Evolutionary conservation across 2,113 vertebrate species (phyloP).

Genomic region (Scytalopus superciliaris): DNA sequence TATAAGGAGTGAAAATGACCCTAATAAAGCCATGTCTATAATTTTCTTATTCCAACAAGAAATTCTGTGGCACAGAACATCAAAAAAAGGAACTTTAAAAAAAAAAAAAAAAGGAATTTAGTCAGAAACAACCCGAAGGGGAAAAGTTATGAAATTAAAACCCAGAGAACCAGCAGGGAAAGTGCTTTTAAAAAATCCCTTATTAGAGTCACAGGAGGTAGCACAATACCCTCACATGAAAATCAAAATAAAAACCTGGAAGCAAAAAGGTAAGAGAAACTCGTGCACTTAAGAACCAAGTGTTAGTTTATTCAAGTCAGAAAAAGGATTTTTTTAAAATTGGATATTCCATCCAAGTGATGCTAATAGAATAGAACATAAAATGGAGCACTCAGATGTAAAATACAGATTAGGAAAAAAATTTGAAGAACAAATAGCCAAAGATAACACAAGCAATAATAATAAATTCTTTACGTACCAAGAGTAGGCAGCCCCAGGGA

Average conservation of each 20-base stretch:
- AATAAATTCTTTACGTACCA: slow-evolving; percentile 53
- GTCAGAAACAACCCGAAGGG: slow-evolving; percentile 18
- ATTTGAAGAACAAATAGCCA: slow-evolving; percentile 46
- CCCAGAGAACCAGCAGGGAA: slow-evolving; percentile 48
- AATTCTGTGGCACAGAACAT: background rate
- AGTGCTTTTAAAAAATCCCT: slow-evolving; percentile 9
- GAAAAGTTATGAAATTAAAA: slow-evolving; percentile 58
- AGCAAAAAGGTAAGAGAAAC: slow-evolving; percentile 45
- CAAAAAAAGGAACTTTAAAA: background rate
- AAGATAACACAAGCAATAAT: slow-evolving; percentile 60
- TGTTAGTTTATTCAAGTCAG: slow-evolving; percentile 33
- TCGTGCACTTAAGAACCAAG: background rate
- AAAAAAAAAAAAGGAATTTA: background rate
- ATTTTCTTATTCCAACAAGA: background rate
- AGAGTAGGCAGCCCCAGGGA: slow-evolving; percentile 32
- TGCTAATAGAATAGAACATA: slow-evolving; percentile 52
- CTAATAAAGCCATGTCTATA: background rate
- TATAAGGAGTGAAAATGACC: background rate
- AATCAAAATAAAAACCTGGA: slow-evolving; percentile 60
- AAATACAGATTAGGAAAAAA: slow-evolving; percentile 55
- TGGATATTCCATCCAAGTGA: slow-evolving; percentile 41
- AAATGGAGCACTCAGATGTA: slow-evolving; percentile 49
- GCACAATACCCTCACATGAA: slow-evolving; percentile 4
- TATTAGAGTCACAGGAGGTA: slow-evolving; percentile 66
- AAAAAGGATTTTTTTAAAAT: slow-evolving; percentile 51